Percentiles rank a stretch among this genome's conserved stretches.
These are phyloP conservation scores for Tauraco hartlaubi DNA, from an alignment of 2,797 vertebrate genomes.

Conservation along the genomic window DNA sequence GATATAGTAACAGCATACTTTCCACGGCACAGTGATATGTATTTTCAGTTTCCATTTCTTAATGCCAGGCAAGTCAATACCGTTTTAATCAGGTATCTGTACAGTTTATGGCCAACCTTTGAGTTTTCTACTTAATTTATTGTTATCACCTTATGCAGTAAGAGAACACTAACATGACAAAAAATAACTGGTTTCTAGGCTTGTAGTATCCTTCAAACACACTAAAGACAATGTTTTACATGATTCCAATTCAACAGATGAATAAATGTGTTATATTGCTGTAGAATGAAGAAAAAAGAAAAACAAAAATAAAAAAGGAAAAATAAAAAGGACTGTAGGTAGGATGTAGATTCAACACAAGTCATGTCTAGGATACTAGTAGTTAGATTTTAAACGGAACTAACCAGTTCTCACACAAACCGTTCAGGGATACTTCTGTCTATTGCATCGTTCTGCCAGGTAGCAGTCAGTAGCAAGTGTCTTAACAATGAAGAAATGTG, in stretches of 20 bases:
- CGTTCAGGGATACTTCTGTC: neutral
- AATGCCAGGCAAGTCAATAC: neutral
- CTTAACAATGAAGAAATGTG: neutral
- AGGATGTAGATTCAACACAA: neutral
- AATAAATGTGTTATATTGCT: neutral
- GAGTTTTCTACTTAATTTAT: neutral
- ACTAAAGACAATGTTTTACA: neutral
- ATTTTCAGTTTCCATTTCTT: neutral
- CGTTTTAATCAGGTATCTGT: neutral
- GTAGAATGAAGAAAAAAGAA: neutral
- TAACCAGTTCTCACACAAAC: neutral
- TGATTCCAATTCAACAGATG: neutral
- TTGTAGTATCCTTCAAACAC: neutral
- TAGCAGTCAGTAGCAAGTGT: neutral
- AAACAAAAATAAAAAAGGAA: accelerated
- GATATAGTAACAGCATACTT: neutral
- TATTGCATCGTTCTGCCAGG: neutral
- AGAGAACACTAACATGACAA: neutral
- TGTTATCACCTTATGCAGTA: neutral
- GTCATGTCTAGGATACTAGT: neutral
- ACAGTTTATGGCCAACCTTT: neutral
- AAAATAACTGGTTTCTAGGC: neutral
- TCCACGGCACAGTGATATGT: neutral
- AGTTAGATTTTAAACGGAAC: neutral
- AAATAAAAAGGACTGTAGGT: neutral